Conservation (phyloP, 2,797 vertebrate genomes). For the Sebastes trivittatus region DNA sequence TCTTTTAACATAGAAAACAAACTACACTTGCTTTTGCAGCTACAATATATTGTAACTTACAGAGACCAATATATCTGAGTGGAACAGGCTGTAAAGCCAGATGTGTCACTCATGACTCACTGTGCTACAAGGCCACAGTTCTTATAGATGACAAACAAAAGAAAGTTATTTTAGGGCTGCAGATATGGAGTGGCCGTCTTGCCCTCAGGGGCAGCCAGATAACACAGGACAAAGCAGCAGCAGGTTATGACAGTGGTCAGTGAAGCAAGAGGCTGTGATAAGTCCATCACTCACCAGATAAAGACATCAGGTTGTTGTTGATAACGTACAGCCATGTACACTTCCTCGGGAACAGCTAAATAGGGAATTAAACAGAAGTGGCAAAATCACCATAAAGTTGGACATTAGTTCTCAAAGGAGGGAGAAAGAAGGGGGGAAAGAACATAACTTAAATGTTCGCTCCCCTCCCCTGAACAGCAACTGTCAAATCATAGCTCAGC, state of each 20-base stretch:
- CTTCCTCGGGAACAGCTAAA: constrained; percentile 93
- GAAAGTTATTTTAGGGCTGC: constrained; percentile 45
- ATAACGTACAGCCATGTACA: constrained; percentile 99
- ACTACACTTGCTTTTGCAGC: not conserved
- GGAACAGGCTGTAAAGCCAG: constrained; percentile 8
- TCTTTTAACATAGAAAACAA: not conserved
- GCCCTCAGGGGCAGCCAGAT: constrained; percentile 53
- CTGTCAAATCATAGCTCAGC: not conserved
- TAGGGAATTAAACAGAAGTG: constrained; percentile 17
- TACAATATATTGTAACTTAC: not conserved
- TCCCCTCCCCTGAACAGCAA: not conserved
- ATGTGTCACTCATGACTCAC: constrained; percentile 22
- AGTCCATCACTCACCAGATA: constrained; percentile 89
- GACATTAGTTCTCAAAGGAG: not conserved
- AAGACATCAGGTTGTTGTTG: constrained; percentile 98
- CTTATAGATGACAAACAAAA: constrained; percentile 33
- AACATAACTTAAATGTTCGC: not conserved
- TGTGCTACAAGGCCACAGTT: not conserved
- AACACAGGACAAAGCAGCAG: constrained; percentile 63
- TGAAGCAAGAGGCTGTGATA: constrained; percentile 35
- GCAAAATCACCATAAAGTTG: not conserved
- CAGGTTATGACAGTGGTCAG: constrained; percentile 45
- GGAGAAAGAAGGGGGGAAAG: not conserved
- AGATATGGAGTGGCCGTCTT: constrained; percentile 33
- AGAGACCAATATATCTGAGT: not conserved